Evolutionary conservation across 2,797 vertebrate genomes (phyloP).

Genomic region (Cirrhinus mrigala): DNA sequence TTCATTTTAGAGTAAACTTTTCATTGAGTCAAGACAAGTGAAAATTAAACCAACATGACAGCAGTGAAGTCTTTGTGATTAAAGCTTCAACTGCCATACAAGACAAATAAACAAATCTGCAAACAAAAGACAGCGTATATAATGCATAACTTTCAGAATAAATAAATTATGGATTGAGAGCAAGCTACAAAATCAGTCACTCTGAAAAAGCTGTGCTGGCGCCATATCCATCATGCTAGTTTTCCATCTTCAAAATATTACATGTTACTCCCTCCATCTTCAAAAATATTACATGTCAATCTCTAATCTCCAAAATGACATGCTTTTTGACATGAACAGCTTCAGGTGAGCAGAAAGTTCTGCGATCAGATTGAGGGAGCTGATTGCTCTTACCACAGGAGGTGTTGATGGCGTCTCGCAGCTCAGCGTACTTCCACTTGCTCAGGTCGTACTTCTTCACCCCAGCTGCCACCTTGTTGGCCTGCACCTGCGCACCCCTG

Average conservation of each 20-base stretch:
- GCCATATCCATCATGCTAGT: background rate
- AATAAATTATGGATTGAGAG: background rate
- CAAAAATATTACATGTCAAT: background rate
- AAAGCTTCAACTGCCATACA: background rate
- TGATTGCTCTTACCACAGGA: slow-evolving; percentile 89
- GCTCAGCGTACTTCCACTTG: slow-evolving; percentile 99
- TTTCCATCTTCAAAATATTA: background rate
- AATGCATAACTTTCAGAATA: background rate
- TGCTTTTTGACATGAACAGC: slow-evolving; percentile 5
- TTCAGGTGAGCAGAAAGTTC: background rate
- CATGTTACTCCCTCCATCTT: background rate
- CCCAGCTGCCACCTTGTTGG: slow-evolving; percentile 91
- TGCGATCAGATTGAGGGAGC: slow-evolving; percentile 4
- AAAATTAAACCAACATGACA: background rate
- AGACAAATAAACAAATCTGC: background rate
- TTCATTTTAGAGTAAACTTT: background rate
- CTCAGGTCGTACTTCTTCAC: slow-evolving; percentile 96
- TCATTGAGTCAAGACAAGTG: background rate
- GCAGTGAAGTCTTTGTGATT: background rate
- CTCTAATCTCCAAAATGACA: background rate
- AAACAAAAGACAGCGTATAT: background rate
- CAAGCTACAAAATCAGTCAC: background rate
- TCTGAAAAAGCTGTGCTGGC: background rate
- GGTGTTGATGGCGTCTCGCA: slow-evolving; percentile 98
- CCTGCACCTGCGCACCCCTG: slow-evolving; percentile 93